Base-by-base conservation (phyloP, 1,140 invertebrate genomes). In the Zaprionus vittiger region DNA sequence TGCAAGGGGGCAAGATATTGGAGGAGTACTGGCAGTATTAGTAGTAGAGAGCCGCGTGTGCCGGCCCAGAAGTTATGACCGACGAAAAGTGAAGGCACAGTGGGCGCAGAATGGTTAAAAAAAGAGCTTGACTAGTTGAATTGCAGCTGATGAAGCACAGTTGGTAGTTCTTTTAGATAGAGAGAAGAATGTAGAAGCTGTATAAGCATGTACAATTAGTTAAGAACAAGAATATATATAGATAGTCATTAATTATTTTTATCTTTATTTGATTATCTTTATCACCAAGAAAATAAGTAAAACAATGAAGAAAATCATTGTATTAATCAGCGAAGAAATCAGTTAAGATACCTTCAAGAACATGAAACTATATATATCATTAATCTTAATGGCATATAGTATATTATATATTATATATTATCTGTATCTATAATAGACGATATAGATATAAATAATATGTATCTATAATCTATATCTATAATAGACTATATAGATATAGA, bases 71-170 rank as follows among this genome's bases (percentile, higher is more conserved):
- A 72, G 31, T 75, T 75, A 49, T 71, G 69, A 57, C 49, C 56
- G 20, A 73, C 66, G 62, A 77, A 77, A 77, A 77, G 74, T 77
- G 69, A 77, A 77, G 56, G 74, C 63, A 73, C 69, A 61, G 74
- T 73, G 69, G 73, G 20, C 15, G 24, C 20, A 52, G 47, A 52
- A 12, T 34, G 31, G 3, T 11, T 11, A 11, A 34, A 34, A 31
- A 11, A 2, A 1, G 31, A 34, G 31, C 3, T 34, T 34, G 31
- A 34, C 31, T 34, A 3, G 31, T 11, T 34, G 31, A 6, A 9
- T n/a, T 41, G 15, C 38, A 41, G 38, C 15, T 41, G 15, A n/a
- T 15, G 38, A 41, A 41, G 38, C 15, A 15, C 5, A 41, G 15
- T 15, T 41, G 12, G 15, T 14, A 41, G 38, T 15, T n/a, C 5